Evolutionary conservation across 2,888 invertebrate species (phyloP).

Genomic region (Pseudeuparius sepicola): DNA sequence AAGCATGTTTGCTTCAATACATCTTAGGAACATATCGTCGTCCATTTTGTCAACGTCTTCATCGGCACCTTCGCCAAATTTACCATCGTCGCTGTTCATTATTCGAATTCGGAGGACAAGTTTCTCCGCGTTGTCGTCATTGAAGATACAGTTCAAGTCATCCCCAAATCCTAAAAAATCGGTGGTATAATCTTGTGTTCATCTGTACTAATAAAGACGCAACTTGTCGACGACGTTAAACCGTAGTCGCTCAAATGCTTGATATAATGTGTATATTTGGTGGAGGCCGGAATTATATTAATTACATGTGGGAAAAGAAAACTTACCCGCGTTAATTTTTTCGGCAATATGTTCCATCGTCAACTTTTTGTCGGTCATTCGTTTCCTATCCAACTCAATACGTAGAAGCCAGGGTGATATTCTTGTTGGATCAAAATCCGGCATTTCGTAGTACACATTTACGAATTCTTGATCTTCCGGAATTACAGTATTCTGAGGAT

Average conservation of each 20-base stretch:
- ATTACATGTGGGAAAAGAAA: too few relatives aligned
- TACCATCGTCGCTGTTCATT: conserved; percentile 93
- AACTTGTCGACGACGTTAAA: too few relatives aligned
- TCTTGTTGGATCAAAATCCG: conserved; percentile 93
- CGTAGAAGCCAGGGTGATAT: conserved; percentile 96
- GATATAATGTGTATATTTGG: too few relatives aligned
- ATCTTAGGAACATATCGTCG: conserved; percentile 94
- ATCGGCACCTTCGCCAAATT: conserved; percentile 52
- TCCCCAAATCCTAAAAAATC: conserved; percentile 72
- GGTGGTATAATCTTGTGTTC: too few relatives aligned
- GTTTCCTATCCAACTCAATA: conserved; percentile 93
- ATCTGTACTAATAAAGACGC: too few relatives aligned
- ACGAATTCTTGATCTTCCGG: conserved; percentile 98
- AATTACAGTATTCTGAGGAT: conserved; percentile 95
- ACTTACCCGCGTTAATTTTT: conserved; percentile 83
- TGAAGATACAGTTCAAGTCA: conserved; percentile 97
- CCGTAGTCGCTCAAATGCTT: too few relatives aligned
- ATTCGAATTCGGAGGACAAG: conserved; percentile 92
- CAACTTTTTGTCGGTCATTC: conserved; percentile 89
- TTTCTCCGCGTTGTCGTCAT: conserved; percentile 98
- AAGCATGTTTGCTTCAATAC: conserved; percentile 97
- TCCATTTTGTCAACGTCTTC: conserved; percentile 98
- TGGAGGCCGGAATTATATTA: too few relatives aligned
- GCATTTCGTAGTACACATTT: conserved; percentile 99
- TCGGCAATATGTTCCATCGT: conserved; percentile 99